Evolutionary conservation across 2,113 vertebrate species (phyloP).

Genomic region (Prochilodus magdalenae): DNA sequence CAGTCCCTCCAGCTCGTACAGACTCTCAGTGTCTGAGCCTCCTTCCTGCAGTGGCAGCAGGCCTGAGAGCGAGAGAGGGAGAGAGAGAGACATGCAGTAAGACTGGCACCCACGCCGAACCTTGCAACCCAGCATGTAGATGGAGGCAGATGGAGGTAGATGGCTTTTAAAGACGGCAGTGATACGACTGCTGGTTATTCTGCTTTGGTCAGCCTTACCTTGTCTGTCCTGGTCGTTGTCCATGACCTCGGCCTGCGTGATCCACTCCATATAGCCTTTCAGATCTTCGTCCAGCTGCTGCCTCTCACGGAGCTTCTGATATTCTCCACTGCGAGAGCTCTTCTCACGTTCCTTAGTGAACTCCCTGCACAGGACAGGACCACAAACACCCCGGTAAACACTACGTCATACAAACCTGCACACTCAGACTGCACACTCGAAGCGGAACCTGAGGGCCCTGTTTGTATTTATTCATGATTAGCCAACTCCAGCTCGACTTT

Average conservation of each 20-base stretch:
- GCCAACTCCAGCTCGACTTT: too few relatives aligned
- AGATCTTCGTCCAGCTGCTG: slow-evolving; percentile 94
- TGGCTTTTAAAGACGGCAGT: too few relatives aligned
- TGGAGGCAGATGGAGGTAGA: too few relatives aligned
- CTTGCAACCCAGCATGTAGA: too few relatives aligned
- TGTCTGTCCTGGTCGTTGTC: slow-evolving; percentile 85
- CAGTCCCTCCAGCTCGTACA: slow-evolving; percentile 86
- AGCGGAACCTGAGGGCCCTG: too few relatives aligned
- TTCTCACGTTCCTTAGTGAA: slow-evolving; percentile 96
- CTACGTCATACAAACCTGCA: background rate
- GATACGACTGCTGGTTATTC: too few relatives aligned
- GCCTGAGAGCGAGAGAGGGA: slow-evolving; percentile 70
- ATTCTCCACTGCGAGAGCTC: slow-evolving; percentile 90
- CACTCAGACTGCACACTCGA: too few relatives aligned
- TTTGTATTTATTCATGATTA: too few relatives aligned
- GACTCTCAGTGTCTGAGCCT: slow-evolving; percentile 84
- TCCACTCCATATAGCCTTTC: slow-evolving; percentile 95
- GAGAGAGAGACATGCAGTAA: too few relatives aligned
- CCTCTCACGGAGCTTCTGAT: slow-evolving; percentile 90
- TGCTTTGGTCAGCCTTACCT: slow-evolving; percentile 69
- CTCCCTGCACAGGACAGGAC: slow-evolving; percentile 72
- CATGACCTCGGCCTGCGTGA: slow-evolving; percentile 92
- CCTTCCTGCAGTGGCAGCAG: slow-evolving; percentile 82
- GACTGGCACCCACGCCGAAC: too few relatives aligned
- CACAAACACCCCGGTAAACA: background rate